Evolutionary conservation across 2,113 vertebrate genomes (phyloP).

Genomic region (Ctenodactylus gundi): DNA sequence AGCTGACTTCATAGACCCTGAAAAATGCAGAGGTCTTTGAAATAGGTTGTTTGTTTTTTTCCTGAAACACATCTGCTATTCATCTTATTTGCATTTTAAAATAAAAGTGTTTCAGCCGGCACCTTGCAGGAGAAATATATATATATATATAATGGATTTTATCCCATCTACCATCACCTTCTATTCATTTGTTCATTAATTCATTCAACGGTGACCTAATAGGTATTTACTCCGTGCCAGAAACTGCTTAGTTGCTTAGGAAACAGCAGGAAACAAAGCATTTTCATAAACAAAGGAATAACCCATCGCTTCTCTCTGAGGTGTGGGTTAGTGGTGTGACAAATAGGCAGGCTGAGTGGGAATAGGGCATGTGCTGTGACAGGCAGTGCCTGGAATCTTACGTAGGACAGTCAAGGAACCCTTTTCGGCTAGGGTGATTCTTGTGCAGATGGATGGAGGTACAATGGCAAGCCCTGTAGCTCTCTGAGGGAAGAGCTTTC

Average conservation of each 20-base stretch:
- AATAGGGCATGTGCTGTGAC: background rate
- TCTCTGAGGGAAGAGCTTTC: background rate
- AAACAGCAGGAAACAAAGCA: background rate
- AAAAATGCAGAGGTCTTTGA: conserved; percentile 54
- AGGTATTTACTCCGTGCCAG: background rate
- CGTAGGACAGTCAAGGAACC: background rate
- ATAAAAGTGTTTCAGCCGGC: background rate
- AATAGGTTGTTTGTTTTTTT: conserved; percentile 59
- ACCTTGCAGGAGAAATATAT: background rate
- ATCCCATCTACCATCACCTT: background rate
- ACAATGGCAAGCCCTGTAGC: background rate
- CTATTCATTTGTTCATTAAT: background rate
- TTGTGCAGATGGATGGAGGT: background rate
- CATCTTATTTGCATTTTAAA: conserved; percentile 57
- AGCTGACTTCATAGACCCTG: background rate
- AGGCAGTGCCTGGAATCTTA: background rate
- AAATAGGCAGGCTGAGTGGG: background rate
- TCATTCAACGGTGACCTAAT: background rate
- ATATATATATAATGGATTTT: conserved; percentile 18
- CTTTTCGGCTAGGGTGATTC: background rate
- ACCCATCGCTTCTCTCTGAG: background rate
- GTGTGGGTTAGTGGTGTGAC: background rate
- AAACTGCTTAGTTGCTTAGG: background rate
- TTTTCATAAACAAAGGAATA: background rate
- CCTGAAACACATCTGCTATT: conserved; percentile 51